Conservation (phyloP, 2,113 vertebrate genomes). For the Phycodurus eques region DNA sequence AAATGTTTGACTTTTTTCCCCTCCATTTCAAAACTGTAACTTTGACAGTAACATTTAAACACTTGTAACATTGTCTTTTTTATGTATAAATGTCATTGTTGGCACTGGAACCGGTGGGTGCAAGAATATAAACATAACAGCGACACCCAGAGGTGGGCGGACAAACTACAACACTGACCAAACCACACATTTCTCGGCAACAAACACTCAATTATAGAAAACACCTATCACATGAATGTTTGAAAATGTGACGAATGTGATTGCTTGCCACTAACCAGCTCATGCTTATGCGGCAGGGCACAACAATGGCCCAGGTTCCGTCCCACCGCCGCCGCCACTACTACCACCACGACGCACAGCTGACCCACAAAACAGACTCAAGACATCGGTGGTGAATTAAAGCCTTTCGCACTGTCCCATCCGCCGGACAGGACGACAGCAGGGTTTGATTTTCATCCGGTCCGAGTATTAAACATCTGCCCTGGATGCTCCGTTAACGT, state of each 20-base stretch:
- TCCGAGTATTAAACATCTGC: neutral
- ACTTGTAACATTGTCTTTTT: too few relatives aligned
- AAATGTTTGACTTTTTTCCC: too few relatives aligned
- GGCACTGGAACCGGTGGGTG: neutral
- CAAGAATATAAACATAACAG: conserved; percentile 36
- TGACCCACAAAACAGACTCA: conserved; percentile 18
- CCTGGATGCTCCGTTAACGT: neutral
- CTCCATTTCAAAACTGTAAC: too few relatives aligned
- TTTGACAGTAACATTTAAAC: too few relatives aligned
- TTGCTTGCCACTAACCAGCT: neutral
- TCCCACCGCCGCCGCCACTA: neutral
- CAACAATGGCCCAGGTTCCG: conserved; percentile 21
- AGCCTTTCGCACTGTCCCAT: neutral
- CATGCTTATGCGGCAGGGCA: fast-evolving
- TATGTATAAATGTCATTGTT: neutral
- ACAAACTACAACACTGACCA: conserved; percentile 6
- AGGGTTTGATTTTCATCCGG: neutral
- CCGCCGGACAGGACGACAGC: neutral
- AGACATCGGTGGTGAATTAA: neutral
- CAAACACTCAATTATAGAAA: neutral
- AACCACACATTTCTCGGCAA: neutral
- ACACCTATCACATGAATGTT: neutral
- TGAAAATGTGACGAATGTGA: neutral
- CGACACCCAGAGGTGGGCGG: conserved; percentile 6
- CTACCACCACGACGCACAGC: conserved; percentile 21